Percentiles rank a stretch among this genome's conserved stretches.
Conservation (phyloP, 1,140 invertebrate species). For the Brachionus paranguensis region DNA sequence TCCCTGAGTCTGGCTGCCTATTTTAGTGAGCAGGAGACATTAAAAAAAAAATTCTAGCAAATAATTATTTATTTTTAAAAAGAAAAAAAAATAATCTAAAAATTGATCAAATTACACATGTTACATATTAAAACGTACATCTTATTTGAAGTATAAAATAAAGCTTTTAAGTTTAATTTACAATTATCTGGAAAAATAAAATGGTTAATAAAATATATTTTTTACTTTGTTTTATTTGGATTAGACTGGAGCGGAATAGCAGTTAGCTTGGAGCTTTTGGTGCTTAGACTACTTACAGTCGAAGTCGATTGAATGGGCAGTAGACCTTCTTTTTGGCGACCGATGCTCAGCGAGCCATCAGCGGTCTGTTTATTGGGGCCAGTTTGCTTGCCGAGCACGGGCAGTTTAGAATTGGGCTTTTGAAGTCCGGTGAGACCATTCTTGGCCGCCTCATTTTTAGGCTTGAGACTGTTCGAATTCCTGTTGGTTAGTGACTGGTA, state of each 20-base stretch:
- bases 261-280: neutral
- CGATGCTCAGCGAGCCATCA: neutral
- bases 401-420: neutral
- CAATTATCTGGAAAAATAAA: neutral
- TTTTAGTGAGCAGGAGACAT: neutral
- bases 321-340: neutral
- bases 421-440: neutral
- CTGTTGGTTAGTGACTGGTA: neutral
- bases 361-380: neutral
- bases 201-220: neutral
- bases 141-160: neutral
- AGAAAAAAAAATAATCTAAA: neutral
- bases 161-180: neutral
- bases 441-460: neutral
- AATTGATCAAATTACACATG: neutral
- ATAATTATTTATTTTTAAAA: neutral
- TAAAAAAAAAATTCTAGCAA: neutral
- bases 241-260: neutral
- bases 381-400: neutral
- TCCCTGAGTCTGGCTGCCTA: neutral
- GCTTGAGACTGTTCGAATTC: neutral
- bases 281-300: neutral
- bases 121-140: neutral
- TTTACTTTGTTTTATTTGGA: slow-evolving; percentile 13
- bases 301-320: neutral